A percentile compares a stretch with the other conserved stretches of the same genome.
Conservation (phyloP, 37 sponge, comb jelly and placozoan species). For the Geodia barretti region DNA sequence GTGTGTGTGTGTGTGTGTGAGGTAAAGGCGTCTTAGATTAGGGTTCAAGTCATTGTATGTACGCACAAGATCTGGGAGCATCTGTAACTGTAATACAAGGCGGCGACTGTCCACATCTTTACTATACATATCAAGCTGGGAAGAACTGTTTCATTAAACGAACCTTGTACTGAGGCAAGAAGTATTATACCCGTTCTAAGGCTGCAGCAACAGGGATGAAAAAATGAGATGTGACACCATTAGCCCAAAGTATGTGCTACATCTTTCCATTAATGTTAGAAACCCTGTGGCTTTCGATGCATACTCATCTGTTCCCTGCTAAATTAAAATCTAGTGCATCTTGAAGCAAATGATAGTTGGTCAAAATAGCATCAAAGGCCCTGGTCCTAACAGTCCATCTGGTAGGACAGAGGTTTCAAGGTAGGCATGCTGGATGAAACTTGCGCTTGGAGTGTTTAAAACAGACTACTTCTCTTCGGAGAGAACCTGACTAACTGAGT, state of each 20-base stretch:
- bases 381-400: slow-evolving; percentile 63
- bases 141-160: no score
- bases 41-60: no score
- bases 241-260: slow-evolving; percentile 42
- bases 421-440: slow-evolving; percentile 18
- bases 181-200: no score
- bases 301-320: slow-evolving; percentile 30
- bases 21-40: no score
- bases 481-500: slow-evolving; percentile 44
- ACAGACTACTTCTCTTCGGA: slow-evolving; percentile 37
- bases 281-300: slow-evolving; percentile 35
- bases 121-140: no score
- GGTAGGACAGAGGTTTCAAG: slow-evolving; percentile 52
- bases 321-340: slow-evolving; percentile 16
- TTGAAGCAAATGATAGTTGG: slow-evolving; percentile 28
- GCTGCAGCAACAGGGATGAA: no score
- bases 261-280: slow-evolving; percentile 30
- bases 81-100: no score
- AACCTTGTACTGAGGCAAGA: no score
- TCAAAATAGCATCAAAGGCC: slow-evolving; percentile 45
- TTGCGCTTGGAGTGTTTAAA: slow-evolving; percentile 20
- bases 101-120: no score
- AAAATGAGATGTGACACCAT: slow-evolving; percentile 48
- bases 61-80: no score
- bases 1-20: no score